Percentiles rank a stretch among this genome's conserved stretches.
Evolutionary conservation across 2,113 vertebrate species (phyloP).

Genomic region (Pollimyrus isidori): DNA sequence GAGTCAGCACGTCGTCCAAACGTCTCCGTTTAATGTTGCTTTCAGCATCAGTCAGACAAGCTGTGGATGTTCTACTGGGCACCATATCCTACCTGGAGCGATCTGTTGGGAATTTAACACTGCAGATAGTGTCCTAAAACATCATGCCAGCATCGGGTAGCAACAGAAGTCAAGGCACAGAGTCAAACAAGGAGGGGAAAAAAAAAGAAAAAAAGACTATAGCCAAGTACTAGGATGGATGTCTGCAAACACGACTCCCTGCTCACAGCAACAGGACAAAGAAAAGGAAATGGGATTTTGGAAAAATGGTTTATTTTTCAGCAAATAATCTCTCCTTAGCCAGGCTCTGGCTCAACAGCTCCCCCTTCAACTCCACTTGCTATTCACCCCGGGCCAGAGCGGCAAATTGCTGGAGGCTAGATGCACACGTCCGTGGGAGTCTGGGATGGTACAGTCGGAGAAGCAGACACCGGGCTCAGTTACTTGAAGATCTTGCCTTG

Average conservation of each 20-base stretch:
- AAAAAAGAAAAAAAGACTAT: too few species aligned
- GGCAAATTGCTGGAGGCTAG: conserved; percentile 38
- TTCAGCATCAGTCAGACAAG: conserved; percentile 1
- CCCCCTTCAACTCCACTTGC: conserved; percentile 40
- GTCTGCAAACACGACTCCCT: not conserved
- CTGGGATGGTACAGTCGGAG: conserved; percentile 24
- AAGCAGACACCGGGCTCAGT: conserved; percentile 35
- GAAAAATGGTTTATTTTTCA: conserved; percentile 52
- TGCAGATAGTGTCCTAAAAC: not conserved
- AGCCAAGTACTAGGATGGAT: not conserved
- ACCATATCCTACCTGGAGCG: not conserved
- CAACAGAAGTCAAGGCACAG: not conserved
- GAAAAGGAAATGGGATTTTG: conserved; percentile 39
- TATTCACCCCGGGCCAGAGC: conserved; percentile 37
- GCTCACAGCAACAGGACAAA: conserved; percentile 15
- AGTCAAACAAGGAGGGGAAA: not conserved
- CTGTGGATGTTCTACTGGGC: not conserved
- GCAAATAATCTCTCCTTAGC: conserved; percentile 37
- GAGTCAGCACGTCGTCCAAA: not conserved
- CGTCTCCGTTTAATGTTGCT: not conserved
- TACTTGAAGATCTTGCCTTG: conserved; percentile 89
- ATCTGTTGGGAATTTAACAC: not conserved
- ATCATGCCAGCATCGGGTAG: not conserved
- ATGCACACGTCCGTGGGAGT: conserved; percentile 46
- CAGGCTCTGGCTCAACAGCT: conserved; percentile 36